Evolutionary conservation across 2,888 invertebrate genomes (phyloP).

Genomic region (Cecidostiba fungosa): DNA sequence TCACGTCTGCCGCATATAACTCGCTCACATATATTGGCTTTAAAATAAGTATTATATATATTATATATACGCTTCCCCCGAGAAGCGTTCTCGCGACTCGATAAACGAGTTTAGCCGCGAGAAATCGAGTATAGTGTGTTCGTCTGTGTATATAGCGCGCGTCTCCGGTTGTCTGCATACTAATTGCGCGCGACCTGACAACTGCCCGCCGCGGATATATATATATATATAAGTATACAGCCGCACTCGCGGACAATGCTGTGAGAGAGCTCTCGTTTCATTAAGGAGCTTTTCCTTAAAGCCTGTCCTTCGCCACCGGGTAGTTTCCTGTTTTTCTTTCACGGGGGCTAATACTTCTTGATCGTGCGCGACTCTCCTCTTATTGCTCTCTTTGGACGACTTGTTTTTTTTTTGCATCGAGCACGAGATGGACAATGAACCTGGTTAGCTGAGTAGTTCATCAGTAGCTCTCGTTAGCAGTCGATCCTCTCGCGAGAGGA

Average conservation of each 20-base stretch:
- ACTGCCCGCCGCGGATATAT: conserved; percentile 10
- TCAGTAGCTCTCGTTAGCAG: not conserved
- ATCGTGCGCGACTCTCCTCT: not conserved
- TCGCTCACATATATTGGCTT: conserved; percentile 17
- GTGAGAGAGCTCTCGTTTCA: conserved; percentile 35
- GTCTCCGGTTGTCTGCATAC: conserved; percentile 62
- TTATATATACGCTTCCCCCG: conserved; percentile 2
- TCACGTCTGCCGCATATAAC: not conserved
- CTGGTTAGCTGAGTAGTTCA: not conserved
- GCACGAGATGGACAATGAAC: not conserved
- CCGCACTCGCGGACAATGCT: conserved; percentile 50
- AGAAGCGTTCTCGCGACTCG: conserved; percentile 40
- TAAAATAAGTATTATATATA: conserved; percentile 37
- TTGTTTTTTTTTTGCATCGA: not conserved
- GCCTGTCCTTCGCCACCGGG: conserved; percentile 5
- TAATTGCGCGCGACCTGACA: conserved; percentile 58
- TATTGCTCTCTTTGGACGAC: not conserved
- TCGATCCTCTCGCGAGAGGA: not conserved
- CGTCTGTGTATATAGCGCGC: not conserved
- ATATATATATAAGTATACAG: no score
- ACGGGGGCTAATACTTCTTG: not conserved
- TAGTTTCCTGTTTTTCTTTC: conserved; percentile 43
- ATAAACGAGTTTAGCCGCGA: conserved; percentile 55
- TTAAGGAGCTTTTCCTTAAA: conserved; percentile 53
- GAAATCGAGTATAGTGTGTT: conserved; percentile 17